Evolutionary conservation across 1,140 invertebrate genomes (phyloP).

Genomic region (Rhopalosiphum maidis): DNA sequence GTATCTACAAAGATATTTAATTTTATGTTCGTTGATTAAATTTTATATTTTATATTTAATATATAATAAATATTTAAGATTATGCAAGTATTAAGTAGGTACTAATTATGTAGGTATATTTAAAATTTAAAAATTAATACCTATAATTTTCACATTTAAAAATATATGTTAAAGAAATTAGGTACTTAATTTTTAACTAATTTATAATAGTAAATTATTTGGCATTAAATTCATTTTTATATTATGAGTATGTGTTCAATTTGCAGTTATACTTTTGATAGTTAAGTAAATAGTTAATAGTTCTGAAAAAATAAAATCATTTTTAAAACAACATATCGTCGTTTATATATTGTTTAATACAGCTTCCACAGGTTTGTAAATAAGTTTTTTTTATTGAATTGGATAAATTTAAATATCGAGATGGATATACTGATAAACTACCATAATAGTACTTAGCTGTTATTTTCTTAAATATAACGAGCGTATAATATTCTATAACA

Average conservation of each 20-base stretch:
- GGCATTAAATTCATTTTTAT: background rate
- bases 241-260: background rate
- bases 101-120: background rate
- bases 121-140: background rate
- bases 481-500: background rate
- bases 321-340: background rate
- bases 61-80: too few species aligned
- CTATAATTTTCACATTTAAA: background rate
- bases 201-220: background rate
- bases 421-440: background rate
- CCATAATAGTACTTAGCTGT: background rate
- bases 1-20: too few species aligned
- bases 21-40: too few species aligned
- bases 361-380: background rate
- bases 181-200: background rate
- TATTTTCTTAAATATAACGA: background rate
- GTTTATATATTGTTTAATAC: background rate
- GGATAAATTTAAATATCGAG: background rate
- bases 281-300: too few species aligned
- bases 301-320: background rate
- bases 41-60: background rate
- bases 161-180: too few species aligned
- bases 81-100: too few species aligned
- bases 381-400: background rate
- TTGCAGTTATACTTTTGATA: background rate